Conservation (phyloP, 2,113 vertebrate genomes). For the Ochotona curzoniae region DNA sequence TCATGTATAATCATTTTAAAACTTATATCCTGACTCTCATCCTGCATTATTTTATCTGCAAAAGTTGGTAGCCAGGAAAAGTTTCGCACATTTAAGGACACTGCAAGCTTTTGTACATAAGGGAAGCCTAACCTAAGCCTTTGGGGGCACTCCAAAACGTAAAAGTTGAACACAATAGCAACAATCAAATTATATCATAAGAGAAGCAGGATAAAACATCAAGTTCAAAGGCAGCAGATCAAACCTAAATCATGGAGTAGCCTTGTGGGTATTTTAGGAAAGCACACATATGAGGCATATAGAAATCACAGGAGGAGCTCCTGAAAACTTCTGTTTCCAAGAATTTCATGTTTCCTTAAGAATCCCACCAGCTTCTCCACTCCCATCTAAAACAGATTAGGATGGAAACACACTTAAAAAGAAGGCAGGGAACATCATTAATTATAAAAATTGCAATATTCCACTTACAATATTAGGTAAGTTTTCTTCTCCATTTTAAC, state of each 20-base stretch:
- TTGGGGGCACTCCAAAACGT: neutral
- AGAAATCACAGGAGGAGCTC: neutral
- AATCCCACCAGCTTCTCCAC: neutral
- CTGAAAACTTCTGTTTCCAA: neutral
- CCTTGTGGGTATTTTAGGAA: neutral
- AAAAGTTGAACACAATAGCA: neutral
- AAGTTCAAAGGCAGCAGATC: neutral
- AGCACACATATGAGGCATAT: neutral
- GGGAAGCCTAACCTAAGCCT: neutral
- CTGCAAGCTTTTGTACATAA: neutral
- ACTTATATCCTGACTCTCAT: neutral
- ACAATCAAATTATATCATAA: neutral
- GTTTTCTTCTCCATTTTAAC: neutral
- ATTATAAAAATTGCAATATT: neutral
- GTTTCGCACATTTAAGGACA: neutral
- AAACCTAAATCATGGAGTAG: neutral
- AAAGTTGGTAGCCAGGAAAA: neutral
- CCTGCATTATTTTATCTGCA: neutral
- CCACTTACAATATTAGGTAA: neutral
- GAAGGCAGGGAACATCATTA: neutral
- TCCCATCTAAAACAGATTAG: neutral
- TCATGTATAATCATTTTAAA: conserved; percentile 34
- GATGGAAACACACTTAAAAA: neutral
- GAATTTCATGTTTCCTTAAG: neutral
- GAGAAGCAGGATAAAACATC: neutral